Percentiles rank a stretch among this genome's conserved stretches.
phyloP scores from a whole-genome alignment of 2,797 vertebrate species.

The Somateria mollissima region DNA sequence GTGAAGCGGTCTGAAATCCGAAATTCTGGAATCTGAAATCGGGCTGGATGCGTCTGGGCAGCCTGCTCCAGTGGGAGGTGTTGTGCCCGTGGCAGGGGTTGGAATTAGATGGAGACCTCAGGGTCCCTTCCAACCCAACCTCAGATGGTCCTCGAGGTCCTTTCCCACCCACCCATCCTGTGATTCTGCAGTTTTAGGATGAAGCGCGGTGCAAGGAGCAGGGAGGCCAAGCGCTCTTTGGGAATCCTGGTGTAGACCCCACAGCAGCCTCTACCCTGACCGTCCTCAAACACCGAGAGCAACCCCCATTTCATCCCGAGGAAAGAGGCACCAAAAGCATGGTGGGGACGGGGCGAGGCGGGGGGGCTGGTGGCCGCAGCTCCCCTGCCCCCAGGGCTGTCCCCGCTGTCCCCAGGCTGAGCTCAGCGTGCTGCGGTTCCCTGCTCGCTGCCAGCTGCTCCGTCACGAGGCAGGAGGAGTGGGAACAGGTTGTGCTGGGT shows the following conservation, averaged over 20 bases:
- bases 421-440: neutral
- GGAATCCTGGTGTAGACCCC: neutral
- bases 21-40: too few relatives aligned
- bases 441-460: neutral
- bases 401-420: neutral
- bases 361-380: neutral
- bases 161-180: too few relatives aligned
- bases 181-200: too few relatives aligned
- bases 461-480: slow-evolving; percentile 39
- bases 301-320: neutral
- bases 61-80: too few relatives aligned
- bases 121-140: too few relatives aligned
- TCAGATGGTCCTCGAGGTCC: too few relatives aligned
- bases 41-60: too few relatives aligned
- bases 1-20: neutral
- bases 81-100: too few relatives aligned
- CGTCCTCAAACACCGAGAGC: fast-evolving
- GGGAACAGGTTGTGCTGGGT: slow-evolving; percentile 67
- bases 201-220: neutral
- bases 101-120: too few relatives aligned
- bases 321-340: neutral
- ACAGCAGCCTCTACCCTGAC: neutral
- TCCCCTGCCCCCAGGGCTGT: neutral
- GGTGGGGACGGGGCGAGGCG: neutral
- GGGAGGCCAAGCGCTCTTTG: neutral